Conservation (phyloP, 1,140 invertebrate genomes). For the Aculops lycopersici region DNA sequence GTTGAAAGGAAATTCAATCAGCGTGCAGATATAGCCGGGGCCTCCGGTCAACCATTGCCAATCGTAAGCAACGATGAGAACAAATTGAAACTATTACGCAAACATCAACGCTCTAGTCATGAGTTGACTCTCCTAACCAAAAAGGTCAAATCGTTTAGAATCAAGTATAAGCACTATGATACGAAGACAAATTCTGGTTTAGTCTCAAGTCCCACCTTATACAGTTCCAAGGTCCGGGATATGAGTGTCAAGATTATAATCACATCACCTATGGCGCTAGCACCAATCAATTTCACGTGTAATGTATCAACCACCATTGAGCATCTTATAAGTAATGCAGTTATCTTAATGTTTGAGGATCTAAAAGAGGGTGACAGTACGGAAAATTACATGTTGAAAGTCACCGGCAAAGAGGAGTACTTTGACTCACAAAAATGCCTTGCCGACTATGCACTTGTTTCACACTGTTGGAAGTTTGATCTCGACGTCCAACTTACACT, state of each 20-base stretch:
- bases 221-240: slow-evolving; percentile 34
- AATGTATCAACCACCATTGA: slow-evolving; percentile 52
- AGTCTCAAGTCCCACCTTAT: slow-evolving; percentile 42
- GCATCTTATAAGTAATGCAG: slow-evolving; percentile 51
- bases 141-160: too few relatives aligned
- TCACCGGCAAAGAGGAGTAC: slow-evolving; percentile 47
- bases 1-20: too few relatives aligned
- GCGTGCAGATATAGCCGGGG: too few relatives aligned
- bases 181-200: too few relatives aligned
- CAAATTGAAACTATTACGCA: too few relatives aligned
- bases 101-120: too few relatives aligned
- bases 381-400: slow-evolving; percentile 21
- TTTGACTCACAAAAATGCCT: slow-evolving; percentile 28
- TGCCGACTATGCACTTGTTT: slow-evolving; percentile 64
- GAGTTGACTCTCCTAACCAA: too few relatives aligned
- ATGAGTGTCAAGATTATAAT: slow-evolving; percentile 56
- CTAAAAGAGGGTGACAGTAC: slow-evolving; percentile 6
- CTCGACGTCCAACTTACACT: slow-evolving; percentile 46
- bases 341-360: slow-evolving; percentile 20
- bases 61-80: too few relatives aligned
- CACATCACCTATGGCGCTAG: slow-evolving; percentile 24
- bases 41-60: too few relatives aligned
- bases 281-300: slow-evolving; percentile 48
- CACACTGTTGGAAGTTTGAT: slow-evolving; percentile 69
- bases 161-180: too few relatives aligned